Evolutionary conservation across 2,888 invertebrate species (phyloP).

Genomic region (Galeruca laticollis): DNA sequence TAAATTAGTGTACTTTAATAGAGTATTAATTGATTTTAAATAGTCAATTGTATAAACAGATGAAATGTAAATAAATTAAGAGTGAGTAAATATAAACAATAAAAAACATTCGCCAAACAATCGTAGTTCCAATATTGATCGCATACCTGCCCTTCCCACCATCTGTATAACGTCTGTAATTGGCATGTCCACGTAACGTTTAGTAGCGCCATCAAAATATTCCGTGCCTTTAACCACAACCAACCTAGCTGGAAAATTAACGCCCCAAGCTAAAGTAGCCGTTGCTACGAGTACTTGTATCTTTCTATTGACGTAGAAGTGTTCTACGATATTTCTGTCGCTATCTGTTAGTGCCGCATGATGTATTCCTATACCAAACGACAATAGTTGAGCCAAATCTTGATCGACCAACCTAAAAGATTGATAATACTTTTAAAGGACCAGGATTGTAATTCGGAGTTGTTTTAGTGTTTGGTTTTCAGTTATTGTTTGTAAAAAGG

Average conservation of each 20-base stretch:
- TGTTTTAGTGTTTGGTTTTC: too few species aligned
- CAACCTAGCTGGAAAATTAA: constrained; percentile 97
- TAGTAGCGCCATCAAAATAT: constrained; percentile 96
- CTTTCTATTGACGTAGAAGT: constrained; percentile 93
- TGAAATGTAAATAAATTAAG: too few species aligned
- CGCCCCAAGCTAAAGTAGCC: constrained; percentile 98
- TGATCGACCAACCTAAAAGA: constrained; percentile 76
- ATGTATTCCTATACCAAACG: constrained; percentile 98
- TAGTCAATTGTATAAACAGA: too few species aligned
- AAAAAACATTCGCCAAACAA: too few species aligned
- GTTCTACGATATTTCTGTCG: constrained; percentile 92
- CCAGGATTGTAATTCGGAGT: too few species aligned
- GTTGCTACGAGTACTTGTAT: constrained; percentile 97
- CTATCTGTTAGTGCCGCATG: constrained; percentile 96
- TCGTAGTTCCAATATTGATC: too few species aligned
- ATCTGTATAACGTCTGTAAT: constrained; percentile 99
- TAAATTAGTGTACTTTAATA: too few species aligned
- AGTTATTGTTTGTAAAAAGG: too few species aligned
- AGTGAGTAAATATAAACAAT: too few species aligned
- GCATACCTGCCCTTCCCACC: constrained; percentile 95
- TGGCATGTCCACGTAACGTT: constrained; percentile 98
- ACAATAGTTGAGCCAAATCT: constrained; percentile 91
- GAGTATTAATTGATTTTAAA: too few species aligned
- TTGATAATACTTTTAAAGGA: too few species aligned
- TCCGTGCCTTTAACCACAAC: constrained; percentile 98